These are phyloP conservation scores for Azemiops feae DNA, from an alignment of 2,113 vertebrate genomes.

Conservation along the genomic window DNA sequence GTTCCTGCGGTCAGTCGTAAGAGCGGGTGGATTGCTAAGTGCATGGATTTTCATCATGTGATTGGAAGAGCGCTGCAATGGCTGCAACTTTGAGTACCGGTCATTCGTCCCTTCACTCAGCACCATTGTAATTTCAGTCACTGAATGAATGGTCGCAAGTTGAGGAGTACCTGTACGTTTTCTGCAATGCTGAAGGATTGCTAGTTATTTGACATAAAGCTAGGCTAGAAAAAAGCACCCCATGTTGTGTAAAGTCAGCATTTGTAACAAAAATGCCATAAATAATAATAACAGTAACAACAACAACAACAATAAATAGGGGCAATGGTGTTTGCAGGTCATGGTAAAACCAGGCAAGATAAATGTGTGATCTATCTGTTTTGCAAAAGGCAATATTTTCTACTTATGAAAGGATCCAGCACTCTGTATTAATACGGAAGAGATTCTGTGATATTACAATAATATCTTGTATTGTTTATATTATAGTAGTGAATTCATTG, in stretches of 20 bases:
- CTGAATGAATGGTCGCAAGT: not conserved
- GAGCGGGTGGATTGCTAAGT: not conserved
- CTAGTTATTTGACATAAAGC: not conserved
- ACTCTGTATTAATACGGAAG: not conserved
- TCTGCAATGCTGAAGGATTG: not conserved
- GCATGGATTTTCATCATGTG: not conserved
- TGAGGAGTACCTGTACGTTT: not conserved
- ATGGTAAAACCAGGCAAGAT: not conserved
- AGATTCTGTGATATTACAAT: not conserved
- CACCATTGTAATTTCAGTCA: not conserved
- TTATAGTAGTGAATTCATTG: not conserved
- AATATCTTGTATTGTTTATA: not conserved
- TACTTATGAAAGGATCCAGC: not conserved
- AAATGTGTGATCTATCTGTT: not conserved
- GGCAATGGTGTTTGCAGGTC: not conserved
- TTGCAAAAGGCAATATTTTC: not conserved
- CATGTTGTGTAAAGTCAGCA: not conserved
- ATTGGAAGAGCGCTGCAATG: not conserved
- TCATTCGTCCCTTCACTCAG: not conserved
- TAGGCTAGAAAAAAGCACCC: not conserved
- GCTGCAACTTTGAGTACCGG: no score
- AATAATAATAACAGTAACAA: no score
- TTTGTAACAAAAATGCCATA: not conserved
- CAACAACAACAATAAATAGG: not conserved
- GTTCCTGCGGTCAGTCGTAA: not conserved